A percentile compares a stretch with the other conserved stretches of the same genome.
These are phyloP conservation scores for Holacanthus passer DNA, from an alignment of 2,113 vertebrate genomes.

Conservation along the genomic window DNA sequence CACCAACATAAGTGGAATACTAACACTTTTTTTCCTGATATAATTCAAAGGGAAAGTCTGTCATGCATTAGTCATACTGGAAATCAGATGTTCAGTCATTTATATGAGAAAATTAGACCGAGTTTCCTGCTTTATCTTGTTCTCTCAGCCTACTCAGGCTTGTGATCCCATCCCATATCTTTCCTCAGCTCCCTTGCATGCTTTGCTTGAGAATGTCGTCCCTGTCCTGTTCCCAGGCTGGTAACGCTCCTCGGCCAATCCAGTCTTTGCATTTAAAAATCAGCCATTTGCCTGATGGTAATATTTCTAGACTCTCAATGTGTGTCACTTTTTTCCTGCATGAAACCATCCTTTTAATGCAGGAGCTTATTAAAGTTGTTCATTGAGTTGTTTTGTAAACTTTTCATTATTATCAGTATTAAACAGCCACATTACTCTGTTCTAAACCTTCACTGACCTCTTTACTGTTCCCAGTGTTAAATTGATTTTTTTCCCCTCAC, in stretches of 20 bases:
- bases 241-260: constrained; percentile 4
- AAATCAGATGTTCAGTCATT: constrained; percentile 64
- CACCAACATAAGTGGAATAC: constrained; percentile 14
- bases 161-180: constrained; percentile 54
- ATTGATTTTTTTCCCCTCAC: background rate
- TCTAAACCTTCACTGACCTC: background rate
- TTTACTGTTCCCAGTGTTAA: background rate
- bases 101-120: constrained; percentile 50
- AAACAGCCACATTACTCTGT: background rate
- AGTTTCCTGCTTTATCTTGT: constrained; percentile 49
- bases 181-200: constrained; percentile 63
- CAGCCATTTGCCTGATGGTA: constrained; percentile 18
- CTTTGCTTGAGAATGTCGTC: constrained; percentile 68
- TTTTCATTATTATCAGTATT: background rate
- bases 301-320: background rate
- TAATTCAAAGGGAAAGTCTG: constrained; percentile 41
- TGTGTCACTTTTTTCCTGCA: constrained; percentile 28
- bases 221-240: constrained; percentile 57
- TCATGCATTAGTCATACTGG: constrained; percentile 41
- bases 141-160: constrained; percentile 31
- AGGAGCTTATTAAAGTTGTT: background rate
- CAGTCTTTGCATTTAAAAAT: constrained; percentile 45
- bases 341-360: background rate
- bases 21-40: background rate
- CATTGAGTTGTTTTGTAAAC: background rate